Percentiles rank a stretch among this genome's conserved stretches.
phyloP scores from a whole-genome alignment of 2,113 vertebrate genomes.

The Phrynocephalus versicolor region DNA sequence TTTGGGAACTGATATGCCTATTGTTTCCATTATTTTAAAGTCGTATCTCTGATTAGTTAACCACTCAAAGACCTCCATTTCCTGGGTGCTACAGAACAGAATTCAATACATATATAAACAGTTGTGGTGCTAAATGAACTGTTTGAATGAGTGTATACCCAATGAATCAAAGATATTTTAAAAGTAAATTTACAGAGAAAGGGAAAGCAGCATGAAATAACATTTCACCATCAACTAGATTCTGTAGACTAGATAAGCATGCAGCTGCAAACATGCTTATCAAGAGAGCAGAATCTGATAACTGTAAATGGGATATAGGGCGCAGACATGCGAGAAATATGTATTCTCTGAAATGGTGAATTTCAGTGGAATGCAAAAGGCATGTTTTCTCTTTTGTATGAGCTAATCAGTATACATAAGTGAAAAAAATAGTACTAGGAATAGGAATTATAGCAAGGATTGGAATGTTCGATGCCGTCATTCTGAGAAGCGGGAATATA shows the following conservation, averaged over 20 bases:
- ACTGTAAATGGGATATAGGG: not conserved
- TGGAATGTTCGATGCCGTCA: not conserved
- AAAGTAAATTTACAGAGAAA: too few relatives aligned
- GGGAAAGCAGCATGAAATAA: too few relatives aligned
- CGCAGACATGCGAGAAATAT: not conserved
- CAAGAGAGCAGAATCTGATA: not conserved
- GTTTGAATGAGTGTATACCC: too few relatives aligned
- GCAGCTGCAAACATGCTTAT: not conserved
- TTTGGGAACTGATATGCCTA: too few relatives aligned
- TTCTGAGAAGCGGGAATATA: not conserved
- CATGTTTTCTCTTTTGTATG: not conserved
- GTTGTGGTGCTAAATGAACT: not conserved
- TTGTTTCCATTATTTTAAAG: not conserved
- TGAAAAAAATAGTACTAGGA: not conserved
- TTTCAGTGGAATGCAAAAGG: not conserved
- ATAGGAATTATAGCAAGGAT: not conserved
- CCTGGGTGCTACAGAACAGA: not conserved
- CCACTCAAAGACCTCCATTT: not conserved
- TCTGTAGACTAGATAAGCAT: not conserved
- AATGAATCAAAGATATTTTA: too few relatives aligned
- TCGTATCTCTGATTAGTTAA: not conserved
- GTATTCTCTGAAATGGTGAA: not conserved
- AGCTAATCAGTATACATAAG: not conserved
- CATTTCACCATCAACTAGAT: not conserved
- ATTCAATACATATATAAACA: not conserved